These are phyloP conservation scores for Argopecten irradians DNA, from an alignment of 1,140 invertebrate genomes.

Conservation along the genomic window DNA sequence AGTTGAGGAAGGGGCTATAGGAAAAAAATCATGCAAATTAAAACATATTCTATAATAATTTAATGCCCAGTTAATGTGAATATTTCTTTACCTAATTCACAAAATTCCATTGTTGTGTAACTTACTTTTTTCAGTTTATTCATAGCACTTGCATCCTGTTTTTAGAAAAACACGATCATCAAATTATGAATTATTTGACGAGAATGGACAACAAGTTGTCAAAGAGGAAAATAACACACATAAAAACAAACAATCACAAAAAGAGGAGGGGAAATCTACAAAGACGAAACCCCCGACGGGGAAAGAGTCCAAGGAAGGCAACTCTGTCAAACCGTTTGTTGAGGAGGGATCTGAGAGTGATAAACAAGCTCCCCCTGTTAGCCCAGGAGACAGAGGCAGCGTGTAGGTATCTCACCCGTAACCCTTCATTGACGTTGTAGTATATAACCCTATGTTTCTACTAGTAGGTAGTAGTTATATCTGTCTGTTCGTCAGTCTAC, in stretches of 20 bases:
- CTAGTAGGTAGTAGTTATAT: too few relatives aligned
- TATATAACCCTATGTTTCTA: too few relatives aligned
- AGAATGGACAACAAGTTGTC: background rate
- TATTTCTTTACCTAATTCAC: too few relatives aligned
- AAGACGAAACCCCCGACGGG: background rate
- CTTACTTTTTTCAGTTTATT: background rate
- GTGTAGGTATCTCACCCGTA: background rate
- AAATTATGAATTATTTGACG: conserved; percentile 19
- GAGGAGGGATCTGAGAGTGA: background rate
- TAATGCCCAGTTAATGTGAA: too few relatives aligned
- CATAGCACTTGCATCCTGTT: background rate
- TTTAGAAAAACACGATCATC: conserved; percentile 22
- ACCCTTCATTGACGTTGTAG: background rate
- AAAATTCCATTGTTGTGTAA: background rate
- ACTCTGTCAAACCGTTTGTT: background rate
- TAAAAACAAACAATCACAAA: background rate
- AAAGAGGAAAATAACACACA: background rate
- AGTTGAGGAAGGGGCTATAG: too few relatives aligned
- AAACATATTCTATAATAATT: too few relatives aligned
- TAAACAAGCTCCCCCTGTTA: background rate
- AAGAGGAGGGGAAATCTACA: background rate
- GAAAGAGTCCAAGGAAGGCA: background rate
- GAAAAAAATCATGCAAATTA: too few relatives aligned
- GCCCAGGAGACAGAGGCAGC: background rate
- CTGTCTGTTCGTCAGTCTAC: too few relatives aligned